Percentiles rank a stretch among this genome's conserved stretches.
Evolutionary conservation across 2,888 invertebrate species (phyloP).

Genomic region (Acanthosepion esculentum): DNA sequence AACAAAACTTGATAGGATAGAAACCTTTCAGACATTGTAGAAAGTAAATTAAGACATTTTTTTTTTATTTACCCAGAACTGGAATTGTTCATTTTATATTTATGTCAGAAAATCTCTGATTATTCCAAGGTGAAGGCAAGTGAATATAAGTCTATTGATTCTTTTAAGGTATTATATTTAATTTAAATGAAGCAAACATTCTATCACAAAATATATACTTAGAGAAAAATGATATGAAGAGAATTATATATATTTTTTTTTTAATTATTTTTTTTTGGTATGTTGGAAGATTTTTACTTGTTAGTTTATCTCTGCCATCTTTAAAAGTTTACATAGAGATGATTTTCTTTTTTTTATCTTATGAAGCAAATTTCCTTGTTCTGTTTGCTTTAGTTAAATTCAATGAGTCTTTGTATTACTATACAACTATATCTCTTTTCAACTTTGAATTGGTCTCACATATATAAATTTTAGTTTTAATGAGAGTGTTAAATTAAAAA

Average conservation of each 20-base stretch:
- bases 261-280: neutral
- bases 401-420: neutral
- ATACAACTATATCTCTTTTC: neutral
- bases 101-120: neutral
- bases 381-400: neutral
- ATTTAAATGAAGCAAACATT: slow-evolving; percentile 22
- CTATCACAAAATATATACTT: neutral
- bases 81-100: neutral
- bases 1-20: too few species aligned
- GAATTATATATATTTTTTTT: neutral
- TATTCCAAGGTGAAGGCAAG: slow-evolving; percentile 11
- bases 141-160: slow-evolving; percentile 21
- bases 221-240: neutral
- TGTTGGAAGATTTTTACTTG: neutral
- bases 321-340: neutral
- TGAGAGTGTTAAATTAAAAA: neutral
- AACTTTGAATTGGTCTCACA: neutral
- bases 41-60: neutral
- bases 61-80: neutral
- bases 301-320: neutral
- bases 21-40: too few species aligned
- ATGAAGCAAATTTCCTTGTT: neutral
- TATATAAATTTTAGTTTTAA: neutral
- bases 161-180: neutral
- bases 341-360: neutral